Evolutionary conservation across 2,888 invertebrate species (phyloP), one percentile per base, ranked within the genome.

Genomic region (Rhingia rostrata): DNA sequence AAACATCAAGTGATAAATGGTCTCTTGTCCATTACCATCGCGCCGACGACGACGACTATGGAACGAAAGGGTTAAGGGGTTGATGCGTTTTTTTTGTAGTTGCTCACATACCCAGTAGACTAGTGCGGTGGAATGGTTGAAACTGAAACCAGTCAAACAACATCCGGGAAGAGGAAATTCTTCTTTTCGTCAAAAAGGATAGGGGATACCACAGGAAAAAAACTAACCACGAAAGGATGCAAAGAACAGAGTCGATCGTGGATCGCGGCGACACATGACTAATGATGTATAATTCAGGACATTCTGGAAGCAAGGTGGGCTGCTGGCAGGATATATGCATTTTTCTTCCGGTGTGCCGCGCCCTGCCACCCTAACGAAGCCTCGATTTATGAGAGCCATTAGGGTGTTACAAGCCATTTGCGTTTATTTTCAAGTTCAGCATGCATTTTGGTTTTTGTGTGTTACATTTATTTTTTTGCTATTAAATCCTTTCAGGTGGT

Each of bases 1-100:
- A 83, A 78, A 83, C 78, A 83, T 73, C 72, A 78, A 73, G 66
- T 83, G 82, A 83, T 83, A 78, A 78, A 83, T 83, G 82, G 82
- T 67, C 61, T 49, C 67, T 77, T 78, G 49, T 73, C 66, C 47
- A 67, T 72, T 56, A 51, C 67, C 74, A 12, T 2, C 22, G 22
- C 22, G 22, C 47, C 60, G 22, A 35, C 47, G 43, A 30, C 58
- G 45, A 41, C 49, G 61, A 41, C 74, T 61, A 54, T 69, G 74
- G 63, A 35, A 56, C 56, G 61, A 63, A 61, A 72, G 53, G 77
- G 47, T 53, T 64, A 22, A 41, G n/a, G 70, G 51, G 49, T 22
- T 47, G 47, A 9, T 14, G 45, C 54, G 41, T 49, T 49, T 35
- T 64, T 77, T 64, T 53, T 53, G 60, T n/a, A n/a, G n/a, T n/a